Base-by-base conservation (phyloP, 2,113 vertebrate genomes). In the Phylloscopus trochiloides region DNA sequence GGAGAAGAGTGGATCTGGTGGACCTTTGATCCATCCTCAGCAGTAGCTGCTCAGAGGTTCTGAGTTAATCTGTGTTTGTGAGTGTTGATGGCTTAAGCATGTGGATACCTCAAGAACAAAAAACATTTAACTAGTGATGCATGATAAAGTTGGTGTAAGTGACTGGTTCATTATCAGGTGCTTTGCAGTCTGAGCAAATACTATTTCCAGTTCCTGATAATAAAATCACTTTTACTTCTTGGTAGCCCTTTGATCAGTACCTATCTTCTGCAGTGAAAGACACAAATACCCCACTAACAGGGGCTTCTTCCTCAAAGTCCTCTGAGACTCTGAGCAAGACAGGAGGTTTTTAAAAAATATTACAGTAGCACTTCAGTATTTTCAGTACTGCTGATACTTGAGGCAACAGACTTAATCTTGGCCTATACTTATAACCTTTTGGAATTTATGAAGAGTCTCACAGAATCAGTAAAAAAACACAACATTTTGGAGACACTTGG, bases 111-210 rank as follows among this genome's bases (percentile, higher is more conserved):
- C 31, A 67, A 26, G 51, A 90, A 62, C 0, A 1, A 78, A 38
- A 78, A 91, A 13, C 12, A 67, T 0, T 1, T 54, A 19, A 34
- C 38, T 67, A 54, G 14, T 68, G 40, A 47, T 0, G 0, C 43
- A 7, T 21, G 25, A 45, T 54, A 54, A 78, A 91, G 15, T 5
- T 78, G 25, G 3, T 61, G 4, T 47, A 34, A 70, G 58, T 66
- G 29, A 29, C n/a, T 55, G 22, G 18, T 66, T 87, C 43, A 58
- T 26, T 50, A 55, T 70, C 47, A 54, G 19, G 9, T 55, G 17
- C n/a, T 84, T 47, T 66, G 55, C 32, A 88, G 16, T 34, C 63
- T 59, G 7, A 14, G 24, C 9, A 90, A 71, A 66, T 50, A 62
- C n/a, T 48, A 19, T 81, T 80, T 87, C 32, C 6, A 40, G 19